Percentiles rank a stretch among this genome's conserved stretches.
Evolutionary conservation across 2,888 invertebrate species (phyloP).

Genomic region (Drosophila bunnanda): DNA sequence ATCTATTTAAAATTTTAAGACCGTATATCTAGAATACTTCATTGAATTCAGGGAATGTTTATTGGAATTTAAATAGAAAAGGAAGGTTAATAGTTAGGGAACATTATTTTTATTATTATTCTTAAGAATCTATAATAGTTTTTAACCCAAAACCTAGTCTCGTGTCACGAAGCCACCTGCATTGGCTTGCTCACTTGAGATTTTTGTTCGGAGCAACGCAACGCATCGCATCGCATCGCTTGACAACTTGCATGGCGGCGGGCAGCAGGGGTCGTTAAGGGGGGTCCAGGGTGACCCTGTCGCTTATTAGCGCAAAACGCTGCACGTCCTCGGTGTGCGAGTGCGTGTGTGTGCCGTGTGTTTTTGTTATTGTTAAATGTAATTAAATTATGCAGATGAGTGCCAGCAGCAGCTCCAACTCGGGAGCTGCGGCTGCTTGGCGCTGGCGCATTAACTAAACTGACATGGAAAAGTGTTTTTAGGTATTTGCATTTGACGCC

Average conservation of each 20-base stretch:
- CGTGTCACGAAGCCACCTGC: slow-evolving; percentile 29
- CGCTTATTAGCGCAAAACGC: slow-evolving; percentile 74
- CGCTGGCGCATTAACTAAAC: slow-evolving; percentile 58
- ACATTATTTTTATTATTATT: not conserved
- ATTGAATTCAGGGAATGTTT: not conserved
- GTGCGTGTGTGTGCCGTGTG: slow-evolving; percentile 28
- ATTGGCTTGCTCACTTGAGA: slow-evolving; percentile 55
- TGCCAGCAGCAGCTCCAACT: slow-evolving; percentile 42
- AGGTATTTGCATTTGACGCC: slow-evolving; percentile 48
- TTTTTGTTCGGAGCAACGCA: slow-evolving; percentile 46
- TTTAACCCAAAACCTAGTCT: not conserved
- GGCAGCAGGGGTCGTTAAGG: not conserved
- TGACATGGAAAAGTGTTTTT: slow-evolving; percentile 66
- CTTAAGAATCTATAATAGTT: not conserved
- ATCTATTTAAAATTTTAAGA: not conserved
- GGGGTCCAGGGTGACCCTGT: slow-evolving; percentile 23
- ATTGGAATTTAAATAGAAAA: not conserved
- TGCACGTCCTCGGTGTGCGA: slow-evolving; percentile 58
- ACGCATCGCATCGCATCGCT: slow-evolving; percentile 47
- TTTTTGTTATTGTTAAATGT: slow-evolving; percentile 76
- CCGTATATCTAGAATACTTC: fast-evolving
- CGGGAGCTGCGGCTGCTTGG: not conserved
- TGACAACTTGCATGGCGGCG: slow-evolving; percentile 59
- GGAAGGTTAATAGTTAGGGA: fast-evolving
- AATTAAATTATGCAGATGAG: slow-evolving; percentile 80